Base-by-base conservation (phyloP, 2,888 invertebrate genomes). In the Eustalomyia histrio region DNA sequence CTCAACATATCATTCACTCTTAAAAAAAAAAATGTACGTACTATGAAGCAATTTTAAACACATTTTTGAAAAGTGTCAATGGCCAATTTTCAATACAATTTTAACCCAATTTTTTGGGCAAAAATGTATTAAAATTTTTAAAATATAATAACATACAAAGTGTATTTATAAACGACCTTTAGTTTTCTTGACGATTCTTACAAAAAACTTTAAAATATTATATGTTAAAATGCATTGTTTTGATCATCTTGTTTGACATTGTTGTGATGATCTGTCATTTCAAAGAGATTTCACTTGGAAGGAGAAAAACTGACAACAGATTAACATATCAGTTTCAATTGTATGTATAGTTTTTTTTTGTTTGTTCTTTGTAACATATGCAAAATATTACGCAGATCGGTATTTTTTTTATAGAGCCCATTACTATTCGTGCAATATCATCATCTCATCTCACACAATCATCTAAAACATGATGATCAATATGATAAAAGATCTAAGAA, bases 301-400 rank as follows among this genome's bases (percentile, higher is more conserved):
- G 47, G 64, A 64, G 17, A 71, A 29, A 50, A 8, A 84, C 84
- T 88, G 88, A 88, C 89, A 89, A 87, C 84, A 86, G 87, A 87
- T 89, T 88, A 88, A 89, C 88, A 88, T 88, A 88, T 89, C 88
- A 88, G 88, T 87, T 87, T 78, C 78, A 78, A 81, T 81, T 78
- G 81, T 81, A 72, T 81, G 79, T 79, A 83, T 79, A 83, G 83
- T 69, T 83, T 83, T 71, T 84, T 79, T 82, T 24, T 68, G 73
- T 43, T 58, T 50, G 52, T 61, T 53, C 61, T 80, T 63, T 64
- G 53, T 16, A 60, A 55, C 71, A 71, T 81, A 81, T 81, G 81
- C 81, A 78, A 81, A 81, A 78, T 78, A 81, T 81, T 81, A 71
- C 63, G 57, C 78, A 78, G 65, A 78, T 69, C 43, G 39, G 29